Evolutionary conservation across 2,888 invertebrate genomes (phyloP).

Genomic region (Sabatieria punctata): DNA sequence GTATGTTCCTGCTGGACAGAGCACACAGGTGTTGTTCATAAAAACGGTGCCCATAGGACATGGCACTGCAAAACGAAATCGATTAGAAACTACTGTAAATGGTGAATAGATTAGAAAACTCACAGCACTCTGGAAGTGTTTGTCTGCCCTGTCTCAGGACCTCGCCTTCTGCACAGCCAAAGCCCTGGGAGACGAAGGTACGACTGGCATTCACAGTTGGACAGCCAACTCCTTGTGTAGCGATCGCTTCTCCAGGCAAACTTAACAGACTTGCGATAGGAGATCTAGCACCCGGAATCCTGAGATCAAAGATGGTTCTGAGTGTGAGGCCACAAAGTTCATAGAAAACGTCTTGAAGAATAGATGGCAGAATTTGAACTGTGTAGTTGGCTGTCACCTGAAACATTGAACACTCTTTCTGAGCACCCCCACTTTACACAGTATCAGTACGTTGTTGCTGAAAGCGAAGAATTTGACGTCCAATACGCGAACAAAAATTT

Average conservation of each 20-base stretch:
- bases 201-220: conserved; percentile 61
- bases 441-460: conserved; percentile 27
- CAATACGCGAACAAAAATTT: conserved; percentile 78
- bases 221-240: conserved; percentile 50
- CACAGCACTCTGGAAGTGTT: conserved; percentile 66
- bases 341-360: conserved; percentile 74
- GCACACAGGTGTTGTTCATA: conserved; percentile 68
- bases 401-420: conserved; percentile 5
- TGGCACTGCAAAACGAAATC: conserved; percentile 47
- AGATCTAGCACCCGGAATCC: conserved; percentile 75
- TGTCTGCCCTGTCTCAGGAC: conserved; percentile 72
- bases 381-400: conserved; percentile 57
- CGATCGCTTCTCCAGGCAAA: background rate
- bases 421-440: no score
- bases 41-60: conserved; percentile 91
- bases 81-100: background rate
- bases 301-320: conserved; percentile 76
- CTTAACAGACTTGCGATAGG: conserved; percentile 72
- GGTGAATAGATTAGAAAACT: conserved; percentile 36
- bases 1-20: conserved; percentile 73
- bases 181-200: conserved; percentile 67
- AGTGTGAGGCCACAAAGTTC: conserved; percentile 85
- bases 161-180: conserved; percentile 80
- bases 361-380: conserved; percentile 64
- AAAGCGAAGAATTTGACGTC: conserved; percentile 45